phyloP scores from a whole-genome alignment of 2,888 invertebrate species.

The Calliphora vomitoria region DNA sequence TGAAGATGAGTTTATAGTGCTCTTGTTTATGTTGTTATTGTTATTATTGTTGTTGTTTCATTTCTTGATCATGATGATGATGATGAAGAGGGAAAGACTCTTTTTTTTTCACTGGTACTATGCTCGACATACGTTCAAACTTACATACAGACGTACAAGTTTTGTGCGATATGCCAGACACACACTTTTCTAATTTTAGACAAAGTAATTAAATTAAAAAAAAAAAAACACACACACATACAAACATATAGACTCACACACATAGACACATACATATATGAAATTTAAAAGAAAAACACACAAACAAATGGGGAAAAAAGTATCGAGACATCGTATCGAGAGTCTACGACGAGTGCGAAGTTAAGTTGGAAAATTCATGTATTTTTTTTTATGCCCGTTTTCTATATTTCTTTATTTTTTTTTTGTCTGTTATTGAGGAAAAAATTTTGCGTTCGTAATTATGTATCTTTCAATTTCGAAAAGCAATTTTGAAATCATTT shows the following conservation, averaged over 20 bases:
- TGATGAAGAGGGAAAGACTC: slow-evolving; percentile 68
- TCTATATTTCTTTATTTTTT: slow-evolving; percentile 64
- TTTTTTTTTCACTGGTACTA: slow-evolving; percentile 56
- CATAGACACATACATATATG: slow-evolving; percentile 37
- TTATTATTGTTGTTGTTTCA: too few species aligned
- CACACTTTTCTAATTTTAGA: slow-evolving; percentile 85
- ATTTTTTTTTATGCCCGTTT: slow-evolving; percentile 68
- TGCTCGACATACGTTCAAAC: slow-evolving; percentile 67
- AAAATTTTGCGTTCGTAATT: slow-evolving; percentile 57
- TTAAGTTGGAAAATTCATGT: slow-evolving; percentile 71
- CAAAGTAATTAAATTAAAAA: slow-evolving; percentile 83
- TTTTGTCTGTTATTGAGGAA: slow-evolving; percentile 54
- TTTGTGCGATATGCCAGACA: slow-evolving; percentile 83
- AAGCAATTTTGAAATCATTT: slow-evolving; percentile 73
- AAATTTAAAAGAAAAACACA: slow-evolving; percentile 65
- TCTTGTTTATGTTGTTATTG: slow-evolving; percentile 14
- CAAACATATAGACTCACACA: not conserved
- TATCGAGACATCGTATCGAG: slow-evolving; percentile 68
- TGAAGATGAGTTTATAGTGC: slow-evolving; percentile 40
- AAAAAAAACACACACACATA: slow-evolving; percentile 33
- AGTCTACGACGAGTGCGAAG: slow-evolving; percentile 70
- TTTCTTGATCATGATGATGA: slow-evolving; percentile 59
- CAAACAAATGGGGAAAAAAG: slow-evolving; percentile 23
- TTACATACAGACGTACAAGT: slow-evolving; percentile 64
- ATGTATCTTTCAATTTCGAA: slow-evolving; percentile 72